Percentiles rank a stretch among this genome's conserved stretches.
Evolutionary conservation across 2,113 vertebrate species (phyloP).

Genomic region (Hydrolagus affinis): DNA sequence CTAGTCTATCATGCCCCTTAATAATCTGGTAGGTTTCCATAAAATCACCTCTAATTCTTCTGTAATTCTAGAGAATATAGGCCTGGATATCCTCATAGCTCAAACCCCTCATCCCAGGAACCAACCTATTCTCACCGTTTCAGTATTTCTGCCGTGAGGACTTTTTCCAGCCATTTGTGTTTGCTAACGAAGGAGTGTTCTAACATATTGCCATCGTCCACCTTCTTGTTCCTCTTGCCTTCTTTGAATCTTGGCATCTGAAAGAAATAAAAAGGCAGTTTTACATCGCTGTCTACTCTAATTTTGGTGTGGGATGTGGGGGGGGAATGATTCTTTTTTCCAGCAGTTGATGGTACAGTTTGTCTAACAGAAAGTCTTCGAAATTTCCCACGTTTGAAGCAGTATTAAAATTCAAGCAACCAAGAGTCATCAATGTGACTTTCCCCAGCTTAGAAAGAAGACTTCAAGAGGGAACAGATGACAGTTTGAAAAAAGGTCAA

Average conservation of each 20-base stretch:
- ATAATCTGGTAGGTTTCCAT: too few species aligned
- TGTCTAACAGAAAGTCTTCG: too few species aligned
- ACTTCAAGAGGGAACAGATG: not conserved
- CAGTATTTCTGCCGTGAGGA: slow-evolving; percentile 3
- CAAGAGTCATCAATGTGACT: not conserved
- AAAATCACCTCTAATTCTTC: too few species aligned
- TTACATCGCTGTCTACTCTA: not conserved
- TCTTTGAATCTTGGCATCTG: not conserved
- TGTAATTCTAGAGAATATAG: too few species aligned
- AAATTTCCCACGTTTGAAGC: too few species aligned
- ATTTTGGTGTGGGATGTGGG: too few species aligned
- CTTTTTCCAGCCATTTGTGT: not conserved
- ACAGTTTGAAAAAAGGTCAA: not conserved
- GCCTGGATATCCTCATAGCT: too few species aligned
- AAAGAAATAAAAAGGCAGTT: not conserved
- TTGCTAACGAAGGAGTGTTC: not conserved
- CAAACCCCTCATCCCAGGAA: too few species aligned
- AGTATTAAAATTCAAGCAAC: too few species aligned
- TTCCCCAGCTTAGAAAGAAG: not conserved
- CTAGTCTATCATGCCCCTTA: too few species aligned
- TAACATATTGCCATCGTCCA: not conserved
- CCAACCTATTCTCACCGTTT: slow-evolving; percentile 18
- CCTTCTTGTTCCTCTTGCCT: not conserved
- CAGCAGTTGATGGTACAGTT: too few species aligned
- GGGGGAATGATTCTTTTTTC: too few species aligned